Evolutionary conservation across 1,140 invertebrate species (phyloP).

Genomic region (Drosophila simulans): DNA sequence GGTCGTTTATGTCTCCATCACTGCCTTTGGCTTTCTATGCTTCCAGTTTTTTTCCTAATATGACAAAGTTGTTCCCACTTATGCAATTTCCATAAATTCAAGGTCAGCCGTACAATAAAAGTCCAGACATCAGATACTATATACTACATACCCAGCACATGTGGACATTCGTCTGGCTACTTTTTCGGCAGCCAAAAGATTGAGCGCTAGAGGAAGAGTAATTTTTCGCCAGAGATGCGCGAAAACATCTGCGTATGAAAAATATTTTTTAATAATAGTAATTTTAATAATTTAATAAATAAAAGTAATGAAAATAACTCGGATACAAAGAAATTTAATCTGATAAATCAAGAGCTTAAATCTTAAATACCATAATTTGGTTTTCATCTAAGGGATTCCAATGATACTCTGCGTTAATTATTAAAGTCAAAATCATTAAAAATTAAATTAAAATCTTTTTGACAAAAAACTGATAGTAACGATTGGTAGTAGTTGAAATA

Average conservation of each 20-base stretch:
- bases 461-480: no score
- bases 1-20: slow-evolving; percentile 13
- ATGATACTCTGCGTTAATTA: no score
- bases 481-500: no score
- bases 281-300: background rate
- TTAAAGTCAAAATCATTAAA: no score
- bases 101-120: slow-evolving; percentile 74
- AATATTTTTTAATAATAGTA: background rate
- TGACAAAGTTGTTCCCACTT: slow-evolving; percentile 78
- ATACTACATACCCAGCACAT: slow-evolving; percentile 14
- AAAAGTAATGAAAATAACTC: no score
- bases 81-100: slow-evolving; percentile 81
- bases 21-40: slow-evolving; percentile 14
- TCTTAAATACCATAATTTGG: no score
- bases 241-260: background rate
- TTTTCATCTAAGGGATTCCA: no score
- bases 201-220: slow-evolving; percentile 24
- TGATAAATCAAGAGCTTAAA: no score
- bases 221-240: slow-evolving; percentile 20
- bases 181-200: slow-evolving; percentile 56
- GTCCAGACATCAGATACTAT: slow-evolving; percentile 65
- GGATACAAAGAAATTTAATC: no score
- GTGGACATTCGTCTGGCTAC: slow-evolving; percentile 38
- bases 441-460: no score
- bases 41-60: slow-evolving; percentile 57